Evolutionary conservation across 1,140 invertebrate genomes (phyloP).

Genomic region (Rhopalosiphum maidis): DNA sequence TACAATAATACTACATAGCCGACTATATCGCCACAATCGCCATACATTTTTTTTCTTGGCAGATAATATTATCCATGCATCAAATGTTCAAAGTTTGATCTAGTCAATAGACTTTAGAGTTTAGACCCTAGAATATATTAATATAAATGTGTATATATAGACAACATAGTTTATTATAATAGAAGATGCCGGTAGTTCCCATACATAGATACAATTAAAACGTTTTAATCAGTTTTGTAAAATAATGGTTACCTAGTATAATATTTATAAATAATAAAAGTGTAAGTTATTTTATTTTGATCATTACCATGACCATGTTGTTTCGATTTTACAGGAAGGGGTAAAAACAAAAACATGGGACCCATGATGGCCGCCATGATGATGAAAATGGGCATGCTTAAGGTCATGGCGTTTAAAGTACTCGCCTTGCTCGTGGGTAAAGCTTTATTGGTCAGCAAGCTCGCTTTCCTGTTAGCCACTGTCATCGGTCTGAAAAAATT

Average conservation of each 20-base stretch:
- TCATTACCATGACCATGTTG: neutral
- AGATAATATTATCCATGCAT: too few species aligned
- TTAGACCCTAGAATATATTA: too few species aligned
- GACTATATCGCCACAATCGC: neutral
- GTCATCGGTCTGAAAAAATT: constrained; percentile 84
- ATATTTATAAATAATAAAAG: neutral
- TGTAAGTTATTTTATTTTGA: neutral
- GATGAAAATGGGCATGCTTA: constrained; percentile 79
- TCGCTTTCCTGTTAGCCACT: constrained; percentile 77
- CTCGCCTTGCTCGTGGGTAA: constrained; percentile 82
- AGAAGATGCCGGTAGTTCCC: neutral
- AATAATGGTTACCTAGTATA: neutral
- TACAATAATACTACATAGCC: too few species aligned
- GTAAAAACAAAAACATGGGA: constrained; percentile 78
- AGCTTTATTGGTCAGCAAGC: constrained; percentile 81
- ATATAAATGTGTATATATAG: neutral
- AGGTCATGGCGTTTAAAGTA: constrained; percentile 79
- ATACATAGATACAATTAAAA: neutral
- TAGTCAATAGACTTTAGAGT: neutral
- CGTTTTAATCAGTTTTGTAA: neutral
- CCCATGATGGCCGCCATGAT: constrained; percentile 77
- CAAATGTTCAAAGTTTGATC: too few species aligned
- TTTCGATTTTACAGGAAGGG: constrained; percentile 65
- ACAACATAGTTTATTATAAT: neutral
- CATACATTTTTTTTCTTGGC: neutral